Evolutionary conservation across 1,140 invertebrate genomes (phyloP), one percentile per base, ranked within the genome.

Genomic region (Mycetomoellerius zeteki): DNA sequence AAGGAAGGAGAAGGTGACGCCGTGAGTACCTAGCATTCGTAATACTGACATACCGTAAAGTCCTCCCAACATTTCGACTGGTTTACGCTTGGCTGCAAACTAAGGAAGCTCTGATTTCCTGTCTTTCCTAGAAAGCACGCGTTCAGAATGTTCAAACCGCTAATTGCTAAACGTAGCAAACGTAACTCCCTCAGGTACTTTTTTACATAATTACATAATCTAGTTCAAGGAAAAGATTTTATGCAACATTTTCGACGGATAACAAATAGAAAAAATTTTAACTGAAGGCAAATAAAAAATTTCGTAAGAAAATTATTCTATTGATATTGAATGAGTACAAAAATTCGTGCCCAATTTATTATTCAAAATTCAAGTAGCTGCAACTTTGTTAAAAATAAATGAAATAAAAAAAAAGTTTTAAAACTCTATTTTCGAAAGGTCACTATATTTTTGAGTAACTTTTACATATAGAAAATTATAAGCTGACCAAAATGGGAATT

Each of bases 1-100:
- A 86, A 73, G 54, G 69, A 37, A 85, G 60, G 80, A 87, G 71
- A 52, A 80, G 84, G 67, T 86, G 72, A 72, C 52, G 64, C 72
- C 56, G 58, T 21, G 54, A 72, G 65, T 56, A 69, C 50, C 65
- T 84, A 50, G 56, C 47, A 69, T 86, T 81, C 76, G 76, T 82
- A 86, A 65, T n/a, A 16, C 47, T 62, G 27, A 52, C 58, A 27
- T 76, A 85, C 14, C 82, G 58, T 56, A 58, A 80, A 58, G 14
- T 62, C 60, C 21, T 56, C 16, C 73, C 58, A 16, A 85, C 58
- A 64, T 78, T 85, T 78, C 33, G 60, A 75, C 69, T 58, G 12
- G 50, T 81, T 73, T 75, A 0, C 58, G 27, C 19, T 71, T 56
- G 10, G 33, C 50, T 47, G 60, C 67, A n/a, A 54, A 47, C 54